Evolutionary conservation across 2,797 vertebrate species (phyloP).

Genomic region (Alectoris magna): DNA sequence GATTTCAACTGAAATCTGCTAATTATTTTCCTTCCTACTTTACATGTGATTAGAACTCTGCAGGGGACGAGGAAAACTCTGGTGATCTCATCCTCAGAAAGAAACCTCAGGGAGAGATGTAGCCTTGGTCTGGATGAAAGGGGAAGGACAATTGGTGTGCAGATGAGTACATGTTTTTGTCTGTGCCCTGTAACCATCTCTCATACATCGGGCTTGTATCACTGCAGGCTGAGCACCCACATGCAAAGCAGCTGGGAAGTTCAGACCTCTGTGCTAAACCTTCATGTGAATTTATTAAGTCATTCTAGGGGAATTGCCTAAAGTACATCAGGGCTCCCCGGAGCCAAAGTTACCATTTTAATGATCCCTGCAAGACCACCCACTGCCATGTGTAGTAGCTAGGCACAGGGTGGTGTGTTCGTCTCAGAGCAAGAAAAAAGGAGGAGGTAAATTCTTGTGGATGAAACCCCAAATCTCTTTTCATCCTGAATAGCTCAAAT

Average conservation of each 20-base stretch:
- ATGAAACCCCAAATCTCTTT: neutral
- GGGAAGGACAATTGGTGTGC: neutral
- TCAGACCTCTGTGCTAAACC: neutral
- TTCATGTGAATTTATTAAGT: neutral
- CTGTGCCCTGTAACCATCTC: neutral
- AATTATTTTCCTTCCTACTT: neutral
- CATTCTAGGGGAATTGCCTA: neutral
- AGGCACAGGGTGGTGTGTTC: neutral
- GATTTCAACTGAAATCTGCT: neutral
- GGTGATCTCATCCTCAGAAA: neutral
- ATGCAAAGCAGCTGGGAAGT: slow-evolving; percentile 7
- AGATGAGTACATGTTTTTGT: neutral
- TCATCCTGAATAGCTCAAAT: neutral
- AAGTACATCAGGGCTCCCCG: neutral
- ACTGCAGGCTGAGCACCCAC: neutral
- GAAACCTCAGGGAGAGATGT: neutral
- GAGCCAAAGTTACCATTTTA: neutral
- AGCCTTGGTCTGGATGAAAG: neutral
- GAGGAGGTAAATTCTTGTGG: neutral
- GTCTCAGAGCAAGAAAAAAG: neutral
- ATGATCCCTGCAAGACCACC: neutral
- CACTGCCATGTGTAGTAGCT: fast-evolving
- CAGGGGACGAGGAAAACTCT: neutral
- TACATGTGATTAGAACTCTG: neutral
- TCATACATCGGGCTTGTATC: neutral